Evolutionary conservation across 2,888 invertebrate genomes (phyloP).

Genomic region (Celastrina argiolus): DNA sequence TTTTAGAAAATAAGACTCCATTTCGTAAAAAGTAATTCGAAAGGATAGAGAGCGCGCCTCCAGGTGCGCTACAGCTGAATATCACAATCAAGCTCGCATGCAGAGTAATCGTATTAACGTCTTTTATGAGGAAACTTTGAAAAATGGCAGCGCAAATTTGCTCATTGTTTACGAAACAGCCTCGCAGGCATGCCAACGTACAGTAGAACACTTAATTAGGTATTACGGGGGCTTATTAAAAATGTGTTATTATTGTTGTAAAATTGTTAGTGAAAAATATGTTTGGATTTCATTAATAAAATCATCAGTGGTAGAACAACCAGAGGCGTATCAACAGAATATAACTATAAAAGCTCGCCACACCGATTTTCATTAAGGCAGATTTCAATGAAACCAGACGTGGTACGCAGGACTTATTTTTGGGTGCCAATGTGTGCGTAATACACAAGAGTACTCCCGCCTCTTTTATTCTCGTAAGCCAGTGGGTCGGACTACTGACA

Average conservation of each 20-base stretch:
- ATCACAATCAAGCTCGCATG: constrained; percentile 15
- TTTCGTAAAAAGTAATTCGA: constrained; percentile 19
- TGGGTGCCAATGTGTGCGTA: no score
- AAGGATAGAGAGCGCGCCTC: not conserved
- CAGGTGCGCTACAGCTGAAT: not conserved
- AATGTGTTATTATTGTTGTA: not conserved
- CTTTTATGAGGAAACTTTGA: constrained; percentile 3
- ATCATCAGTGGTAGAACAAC: no score
- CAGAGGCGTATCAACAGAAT: no score
- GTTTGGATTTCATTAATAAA: no score
- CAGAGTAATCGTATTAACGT: constrained; percentile 8
- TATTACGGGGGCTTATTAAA: not conserved
- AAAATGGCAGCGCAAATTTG: not conserved
- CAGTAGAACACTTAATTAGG: not conserved
- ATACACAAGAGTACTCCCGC: no score
- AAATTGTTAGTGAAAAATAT: not conserved
- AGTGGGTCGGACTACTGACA: no score
- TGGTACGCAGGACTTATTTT: no score
- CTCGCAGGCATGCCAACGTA: not conserved
- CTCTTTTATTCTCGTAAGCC: no score
- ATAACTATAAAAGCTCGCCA: no score
- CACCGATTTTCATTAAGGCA: no score
- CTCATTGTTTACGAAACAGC: constrained; percentile 5
- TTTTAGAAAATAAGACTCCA: constrained; percentile 20
- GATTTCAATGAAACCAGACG: no score